Evolutionary conservation across 2,888 invertebrate species (phyloP).

Genomic region (Cheiracanthium punctorium): DNA sequence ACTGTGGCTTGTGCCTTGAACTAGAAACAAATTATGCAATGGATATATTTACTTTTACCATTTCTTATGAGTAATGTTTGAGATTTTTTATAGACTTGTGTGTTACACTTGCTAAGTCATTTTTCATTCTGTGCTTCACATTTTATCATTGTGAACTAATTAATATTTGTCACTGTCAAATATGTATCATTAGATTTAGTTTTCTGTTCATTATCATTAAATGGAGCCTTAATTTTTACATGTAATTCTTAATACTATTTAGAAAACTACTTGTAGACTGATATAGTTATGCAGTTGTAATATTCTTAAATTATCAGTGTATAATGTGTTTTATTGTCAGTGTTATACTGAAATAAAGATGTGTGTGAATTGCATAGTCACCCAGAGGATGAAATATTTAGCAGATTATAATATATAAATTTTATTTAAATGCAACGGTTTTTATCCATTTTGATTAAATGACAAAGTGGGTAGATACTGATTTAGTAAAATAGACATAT

Average conservation of each 20-base stretch:
- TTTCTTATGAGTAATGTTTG: not conserved
- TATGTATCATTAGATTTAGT: conserved; percentile 3
- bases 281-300: too few relatives aligned
- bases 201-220: conserved; percentile 10
- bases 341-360: not conserved
- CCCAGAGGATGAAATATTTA: not conserved
- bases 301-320: not conserved
- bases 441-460: too few relatives aligned
- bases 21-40: conserved; percentile 38
- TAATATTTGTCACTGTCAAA: not conserved
- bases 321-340: not conserved
- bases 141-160: not conserved
- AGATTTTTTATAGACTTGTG: conserved; percentile 8
- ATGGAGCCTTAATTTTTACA: conserved; percentile 10
- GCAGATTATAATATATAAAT: too few relatives aligned
- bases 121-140: not conserved
- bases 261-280: not conserved
- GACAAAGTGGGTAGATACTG: not conserved
- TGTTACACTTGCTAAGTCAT: conserved; percentile 7
- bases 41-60: not conserved
- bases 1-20: conserved; percentile 46
- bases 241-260: not conserved
- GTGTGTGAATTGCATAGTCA: not conserved
- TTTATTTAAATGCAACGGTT: too few relatives aligned
- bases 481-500: not conserved